These are phyloP conservation scores for Rhombomys opimus DNA, from an alignment of 2,113 vertebrate species.

Conservation along the genomic window DNA sequence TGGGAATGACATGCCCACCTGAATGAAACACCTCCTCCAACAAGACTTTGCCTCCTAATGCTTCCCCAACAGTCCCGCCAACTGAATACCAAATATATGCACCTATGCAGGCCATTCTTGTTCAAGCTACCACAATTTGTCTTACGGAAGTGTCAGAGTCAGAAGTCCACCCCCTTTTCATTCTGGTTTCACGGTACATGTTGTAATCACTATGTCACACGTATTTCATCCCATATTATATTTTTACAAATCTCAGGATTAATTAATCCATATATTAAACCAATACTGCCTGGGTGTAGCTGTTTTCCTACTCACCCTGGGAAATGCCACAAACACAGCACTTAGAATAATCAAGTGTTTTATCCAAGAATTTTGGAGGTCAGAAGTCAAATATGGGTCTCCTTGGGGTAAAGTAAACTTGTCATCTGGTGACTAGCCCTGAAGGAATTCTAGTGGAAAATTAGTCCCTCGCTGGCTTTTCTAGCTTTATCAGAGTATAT, in stretches of 20 bases:
- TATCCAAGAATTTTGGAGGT: neutral
- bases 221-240: neutral
- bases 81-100: neutral
- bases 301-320: neutral
- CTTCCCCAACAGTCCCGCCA: neutral
- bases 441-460: neutral
- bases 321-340: neutral
- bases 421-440: neutral
- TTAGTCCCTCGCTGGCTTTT: neutral
- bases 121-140: neutral
- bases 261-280: neutral
- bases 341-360: neutral
- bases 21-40: neutral
- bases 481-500: neutral
- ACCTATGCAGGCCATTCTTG: neutral
- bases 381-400: neutral
- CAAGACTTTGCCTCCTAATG: neutral
- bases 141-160: neutral
- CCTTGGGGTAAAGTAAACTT: neutral
- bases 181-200: neutral
- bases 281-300: neutral
- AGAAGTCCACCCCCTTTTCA: neutral
- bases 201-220: neutral
- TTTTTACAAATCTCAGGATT: neutral
- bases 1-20: neutral